phyloP scores from a whole-genome alignment of 1,140 invertebrate species.

The Nasonia giraulti region DNA sequence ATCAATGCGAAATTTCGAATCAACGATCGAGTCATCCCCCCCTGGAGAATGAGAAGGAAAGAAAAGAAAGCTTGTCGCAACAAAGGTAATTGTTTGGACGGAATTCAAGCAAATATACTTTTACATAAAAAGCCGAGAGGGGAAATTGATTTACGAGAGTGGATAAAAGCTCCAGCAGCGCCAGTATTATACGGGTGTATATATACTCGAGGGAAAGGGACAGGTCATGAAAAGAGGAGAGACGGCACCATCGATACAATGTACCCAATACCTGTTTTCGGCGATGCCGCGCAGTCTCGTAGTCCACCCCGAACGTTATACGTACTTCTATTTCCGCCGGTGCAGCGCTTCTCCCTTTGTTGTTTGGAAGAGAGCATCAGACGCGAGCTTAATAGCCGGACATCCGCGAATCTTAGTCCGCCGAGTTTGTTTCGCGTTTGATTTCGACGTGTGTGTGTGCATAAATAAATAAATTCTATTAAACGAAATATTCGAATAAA shows the following conservation, averaged over 20 bases:
- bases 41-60: not conserved
- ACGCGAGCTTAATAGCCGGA: not conserved
- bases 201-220: not conserved
- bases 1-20: not conserved
- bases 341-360: not conserved
- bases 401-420: not conserved
- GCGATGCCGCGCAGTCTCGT: not conserved
- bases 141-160: constrained; percentile 38
- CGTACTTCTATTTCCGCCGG: not conserved
- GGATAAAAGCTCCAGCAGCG: constrained; percentile 9
- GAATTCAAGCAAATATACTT: constrained; percentile 28
- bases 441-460: too few species aligned
- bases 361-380: not conserved
- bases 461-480: too few species aligned
- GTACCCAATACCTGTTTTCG: constrained; percentile 21
- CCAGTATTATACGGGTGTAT: not conserved
- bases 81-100: constrained; percentile 19
- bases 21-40: not conserved
- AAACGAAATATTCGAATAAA: too few species aligned
- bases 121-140: constrained; percentile 6
- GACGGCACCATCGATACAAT: constrained; percentile 19
- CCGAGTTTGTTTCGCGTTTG: too few species aligned
- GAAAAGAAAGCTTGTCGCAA: not conserved
- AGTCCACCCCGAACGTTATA: not conserved
- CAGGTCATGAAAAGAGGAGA: not conserved